Percentiles rank a stretch among this genome's conserved stretches.
These are phyloP conservation scores for Periplaneta americana DNA, from an alignment of 1,140 invertebrate genomes.

Conservation along the genomic window DNA sequence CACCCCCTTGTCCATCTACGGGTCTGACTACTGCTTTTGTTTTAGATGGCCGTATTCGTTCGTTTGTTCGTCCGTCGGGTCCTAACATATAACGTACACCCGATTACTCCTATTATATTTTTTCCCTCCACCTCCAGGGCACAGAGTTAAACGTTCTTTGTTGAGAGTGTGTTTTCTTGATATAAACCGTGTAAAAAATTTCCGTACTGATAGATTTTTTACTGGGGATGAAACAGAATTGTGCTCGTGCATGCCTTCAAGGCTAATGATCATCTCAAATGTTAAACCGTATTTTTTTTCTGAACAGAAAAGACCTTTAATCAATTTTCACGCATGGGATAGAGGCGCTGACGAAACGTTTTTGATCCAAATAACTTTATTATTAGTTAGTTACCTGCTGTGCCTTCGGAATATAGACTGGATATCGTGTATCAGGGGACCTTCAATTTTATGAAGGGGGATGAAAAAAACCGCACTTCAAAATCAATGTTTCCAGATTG, in stretches of 20 bases:
- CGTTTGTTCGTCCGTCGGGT: not conserved
- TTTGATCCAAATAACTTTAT: not conserved
- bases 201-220: not conserved
- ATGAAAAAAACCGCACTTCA: not conserved
- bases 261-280: not conserved
- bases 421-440: not conserved
- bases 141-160: not conserved
- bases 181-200: not conserved
- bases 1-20: not conserved
- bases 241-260: not conserved
- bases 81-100: not conserved
- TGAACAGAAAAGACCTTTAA: not conserved
- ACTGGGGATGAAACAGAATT: not conserved
- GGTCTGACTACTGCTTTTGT: not conserved
- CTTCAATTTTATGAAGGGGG: too few species aligned
- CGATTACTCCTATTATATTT: not conserved
- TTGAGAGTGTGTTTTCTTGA: not conserved
- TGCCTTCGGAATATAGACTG: not conserved
- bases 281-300: not conserved
- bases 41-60: not conserved
- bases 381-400: not conserved
- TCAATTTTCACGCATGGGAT: not conserved
- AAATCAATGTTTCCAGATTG: too few species aligned
- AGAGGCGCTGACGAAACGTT: not conserved
- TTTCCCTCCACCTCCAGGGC: not conserved